phyloP scores from a whole-genome alignment of 2,113 vertebrate genomes.

The Nettapus auritus region DNA sequence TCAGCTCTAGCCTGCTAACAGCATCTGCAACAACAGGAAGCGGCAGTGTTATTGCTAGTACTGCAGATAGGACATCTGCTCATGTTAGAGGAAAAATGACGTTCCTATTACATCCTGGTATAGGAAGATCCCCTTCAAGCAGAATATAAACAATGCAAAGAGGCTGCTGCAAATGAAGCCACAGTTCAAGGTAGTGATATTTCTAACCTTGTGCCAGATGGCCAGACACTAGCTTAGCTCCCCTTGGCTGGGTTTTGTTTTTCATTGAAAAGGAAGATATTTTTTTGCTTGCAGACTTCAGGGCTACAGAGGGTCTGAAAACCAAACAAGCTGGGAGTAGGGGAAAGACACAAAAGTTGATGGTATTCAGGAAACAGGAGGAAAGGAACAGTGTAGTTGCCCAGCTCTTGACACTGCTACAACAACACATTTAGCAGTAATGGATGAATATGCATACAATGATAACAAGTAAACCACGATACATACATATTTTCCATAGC shows the following conservation, averaged over 20 bases:
- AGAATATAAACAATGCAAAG: slow-evolving; percentile 56
- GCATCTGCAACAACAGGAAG: slow-evolving; percentile 66
- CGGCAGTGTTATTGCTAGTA: slow-evolving; percentile 41
- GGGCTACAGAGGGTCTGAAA: background rate
- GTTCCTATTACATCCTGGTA: slow-evolving; percentile 50
- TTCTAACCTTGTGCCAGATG: background rate
- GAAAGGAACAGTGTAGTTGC: background rate
- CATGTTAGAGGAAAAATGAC: slow-evolving; percentile 50
- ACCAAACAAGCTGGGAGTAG: background rate
- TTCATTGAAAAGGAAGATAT: background rate
- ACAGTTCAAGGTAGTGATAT: slow-evolving; percentile 21
- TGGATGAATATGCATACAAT: background rate
- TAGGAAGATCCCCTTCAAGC: slow-evolving; percentile 46
- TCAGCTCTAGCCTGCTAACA: background rate
- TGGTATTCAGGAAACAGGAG: background rate
- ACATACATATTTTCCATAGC: background rate
- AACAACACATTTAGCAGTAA: background rate
- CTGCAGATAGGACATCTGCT: slow-evolving; percentile 57
- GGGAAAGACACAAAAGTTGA: background rate
- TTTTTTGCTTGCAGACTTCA: background rate
- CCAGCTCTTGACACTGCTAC: background rate
- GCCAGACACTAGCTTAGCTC: background rate
- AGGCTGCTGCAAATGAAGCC: slow-evolving; percentile 30
- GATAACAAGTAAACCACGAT: background rate
- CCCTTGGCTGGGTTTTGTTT: background rate